These are phyloP conservation scores for Centropyge bicolor DNA, from an alignment of 2,797 vertebrate genomes.

Conservation along the genomic window DNA sequence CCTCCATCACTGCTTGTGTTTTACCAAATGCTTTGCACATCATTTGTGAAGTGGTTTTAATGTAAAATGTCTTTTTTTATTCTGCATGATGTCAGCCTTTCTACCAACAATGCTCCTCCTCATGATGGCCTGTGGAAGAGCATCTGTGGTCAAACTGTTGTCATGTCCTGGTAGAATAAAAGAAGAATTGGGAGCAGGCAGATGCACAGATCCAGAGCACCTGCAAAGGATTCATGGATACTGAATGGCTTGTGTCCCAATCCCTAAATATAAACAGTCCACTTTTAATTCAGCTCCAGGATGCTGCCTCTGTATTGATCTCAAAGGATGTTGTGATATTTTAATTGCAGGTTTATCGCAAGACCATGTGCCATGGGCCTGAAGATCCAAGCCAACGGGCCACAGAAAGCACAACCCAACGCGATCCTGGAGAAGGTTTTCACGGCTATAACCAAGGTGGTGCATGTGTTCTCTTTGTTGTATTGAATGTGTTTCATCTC, in stretches of 20 bases:
- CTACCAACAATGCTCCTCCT: neutral
- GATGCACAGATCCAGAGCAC: neutral
- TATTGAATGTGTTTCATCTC: neutral
- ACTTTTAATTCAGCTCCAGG: neutral
- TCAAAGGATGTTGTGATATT: conserved; percentile 36
- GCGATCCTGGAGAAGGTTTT: conserved; percentile 99
- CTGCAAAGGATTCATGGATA: conserved; percentile 8
- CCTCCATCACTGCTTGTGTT: neutral
- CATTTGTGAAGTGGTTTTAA: neutral
- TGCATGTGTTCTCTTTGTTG: neutral
- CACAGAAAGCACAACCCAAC: conserved; percentile 95
- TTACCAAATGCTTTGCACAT: neutral
- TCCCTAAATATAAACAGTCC: neutral
- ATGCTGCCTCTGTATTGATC: neutral
- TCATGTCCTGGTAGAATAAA: conserved; percentile 6
- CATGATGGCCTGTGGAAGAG: neutral
- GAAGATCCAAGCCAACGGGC: conserved; percentile 96
- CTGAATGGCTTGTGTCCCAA: neutral
- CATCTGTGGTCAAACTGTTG: neutral
- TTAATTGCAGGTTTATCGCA: conserved; percentile 92
- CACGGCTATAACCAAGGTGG: conserved; percentile 98
- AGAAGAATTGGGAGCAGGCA: neutral
- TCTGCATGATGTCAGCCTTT: neutral
- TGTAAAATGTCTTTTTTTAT: conserved; percentile 5
- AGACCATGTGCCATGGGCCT: conserved; percentile 97